A percentile compares a stretch with the other conserved stretches of the same genome.
Conservation (phyloP, 2,797 vertebrate species). For the Trichosurus vulpecula region DNA sequence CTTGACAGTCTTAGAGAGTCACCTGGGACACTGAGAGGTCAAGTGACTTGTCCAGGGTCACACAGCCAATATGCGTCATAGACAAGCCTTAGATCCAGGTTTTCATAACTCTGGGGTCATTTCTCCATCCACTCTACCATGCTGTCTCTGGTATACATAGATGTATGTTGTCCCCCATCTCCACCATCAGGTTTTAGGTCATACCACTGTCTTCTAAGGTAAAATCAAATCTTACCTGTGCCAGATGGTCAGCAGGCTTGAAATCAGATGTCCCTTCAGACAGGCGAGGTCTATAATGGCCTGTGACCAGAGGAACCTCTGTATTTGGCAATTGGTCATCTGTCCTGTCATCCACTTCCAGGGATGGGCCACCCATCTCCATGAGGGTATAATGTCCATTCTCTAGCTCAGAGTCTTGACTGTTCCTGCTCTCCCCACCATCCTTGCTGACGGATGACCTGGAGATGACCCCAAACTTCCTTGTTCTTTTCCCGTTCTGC, state of each 20-base stretch:
- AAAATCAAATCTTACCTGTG: conserved; percentile 87
- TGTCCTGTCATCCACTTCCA: conserved; percentile 72
- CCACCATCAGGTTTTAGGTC: background rate
- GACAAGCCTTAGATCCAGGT: background rate
- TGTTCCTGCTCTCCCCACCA: conserved; percentile 82
- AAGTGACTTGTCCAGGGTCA: background rate
- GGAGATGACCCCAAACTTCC: conserved; percentile 95
- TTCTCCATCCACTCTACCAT: background rate
- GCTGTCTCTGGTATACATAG: background rate
- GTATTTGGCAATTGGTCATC: conserved; percentile 75
- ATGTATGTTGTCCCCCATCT: background rate
- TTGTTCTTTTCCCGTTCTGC: conserved; percentile 90
- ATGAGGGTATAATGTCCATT: conserved; percentile 84
- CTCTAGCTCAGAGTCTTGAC: conserved; percentile 79
- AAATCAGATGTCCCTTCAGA: conserved; percentile 86
- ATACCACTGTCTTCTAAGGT: background rate
- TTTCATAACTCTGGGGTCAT: background rate
- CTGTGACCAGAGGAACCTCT: conserved; percentile 71
- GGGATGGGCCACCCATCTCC: conserved; percentile 82
- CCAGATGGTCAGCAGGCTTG: conserved; percentile 84
- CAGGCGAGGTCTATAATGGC: conserved; percentile 81
- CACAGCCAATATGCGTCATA: background rate
- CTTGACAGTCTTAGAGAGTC: background rate
- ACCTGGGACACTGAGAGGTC: background rate
- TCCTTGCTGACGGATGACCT: conserved; percentile 85